Percentiles rank a stretch among this genome's conserved stretches.
Conservation (phyloP, 2,113 vertebrate genomes). For the Macaca mulatta region DNA sequence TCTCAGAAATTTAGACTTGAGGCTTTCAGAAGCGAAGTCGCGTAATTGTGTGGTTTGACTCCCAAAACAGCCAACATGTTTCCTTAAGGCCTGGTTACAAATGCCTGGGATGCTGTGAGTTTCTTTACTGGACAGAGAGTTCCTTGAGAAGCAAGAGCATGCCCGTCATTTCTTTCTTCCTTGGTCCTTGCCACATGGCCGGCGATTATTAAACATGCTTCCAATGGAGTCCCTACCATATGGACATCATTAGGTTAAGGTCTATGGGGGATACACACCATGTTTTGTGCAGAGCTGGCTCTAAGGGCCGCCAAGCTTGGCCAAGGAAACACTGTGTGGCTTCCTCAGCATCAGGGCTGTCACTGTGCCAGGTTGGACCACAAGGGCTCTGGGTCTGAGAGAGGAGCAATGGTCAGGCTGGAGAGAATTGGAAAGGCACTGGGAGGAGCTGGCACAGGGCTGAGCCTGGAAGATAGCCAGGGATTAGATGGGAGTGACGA, state of each 20-base stretch:
- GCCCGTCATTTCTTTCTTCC: not conserved
- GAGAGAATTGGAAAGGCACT: too few species aligned
- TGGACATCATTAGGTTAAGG: fast-evolving
- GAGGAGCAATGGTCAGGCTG: not conserved
- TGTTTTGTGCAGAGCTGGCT: not conserved
- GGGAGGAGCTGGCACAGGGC: too few species aligned
- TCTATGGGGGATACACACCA: not conserved
- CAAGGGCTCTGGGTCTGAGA: not conserved
- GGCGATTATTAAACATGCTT: not conserved
- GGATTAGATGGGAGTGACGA: fast-evolving
- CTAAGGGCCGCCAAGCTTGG: not conserved
- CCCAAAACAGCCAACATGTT: not conserved
- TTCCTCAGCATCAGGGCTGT: not conserved
- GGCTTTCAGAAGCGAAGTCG: not conserved
- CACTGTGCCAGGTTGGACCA: fast-evolving
- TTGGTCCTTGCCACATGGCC: fast-evolving
- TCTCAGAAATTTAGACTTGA: not conserved
- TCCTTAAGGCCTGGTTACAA: not conserved
- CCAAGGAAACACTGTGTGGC: not conserved
- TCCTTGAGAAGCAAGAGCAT: not conserved
- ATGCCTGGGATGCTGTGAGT: not conserved
- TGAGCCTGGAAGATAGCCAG: too few species aligned
- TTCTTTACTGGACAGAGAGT: not conserved
- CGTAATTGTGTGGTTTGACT: not conserved
- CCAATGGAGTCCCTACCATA: not conserved